These are phyloP conservation scores for Apis dorsata DNA, from an alignment of 1,140 invertebrate species.

Conservation along the genomic window DNA sequence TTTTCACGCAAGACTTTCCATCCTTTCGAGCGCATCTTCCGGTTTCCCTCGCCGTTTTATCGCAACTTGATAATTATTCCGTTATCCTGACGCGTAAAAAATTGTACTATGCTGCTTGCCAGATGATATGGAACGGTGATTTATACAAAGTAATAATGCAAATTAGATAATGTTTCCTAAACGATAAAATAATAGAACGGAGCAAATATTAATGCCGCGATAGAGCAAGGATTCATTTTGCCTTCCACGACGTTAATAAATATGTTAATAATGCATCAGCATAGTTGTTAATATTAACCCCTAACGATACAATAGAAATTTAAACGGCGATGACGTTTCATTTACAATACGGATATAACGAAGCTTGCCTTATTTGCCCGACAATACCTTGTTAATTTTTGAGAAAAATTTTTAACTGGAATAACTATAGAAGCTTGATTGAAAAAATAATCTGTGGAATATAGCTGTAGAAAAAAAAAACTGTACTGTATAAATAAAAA, in stretches of 20 bases:
- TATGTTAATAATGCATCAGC: conserved; percentile 1
- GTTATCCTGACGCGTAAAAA: background rate
- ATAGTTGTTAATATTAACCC: conserved; percentile 9
- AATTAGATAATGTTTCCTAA: conserved; percentile 35
- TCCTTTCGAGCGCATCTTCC: too few species aligned
- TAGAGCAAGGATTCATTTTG: conserved; percentile 18
- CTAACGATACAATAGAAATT: background rate
- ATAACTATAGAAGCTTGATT: too few species aligned
- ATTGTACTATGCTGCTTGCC: background rate
- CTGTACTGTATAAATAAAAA: too few species aligned
- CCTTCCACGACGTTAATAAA: conserved; percentile 27
- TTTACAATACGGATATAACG: background rate
- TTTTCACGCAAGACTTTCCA: too few species aligned
- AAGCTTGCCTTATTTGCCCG: background rate
- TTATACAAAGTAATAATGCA: conserved; percentile 14
- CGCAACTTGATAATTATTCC: background rate
- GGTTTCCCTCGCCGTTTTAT: too few species aligned
- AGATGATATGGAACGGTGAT: background rate
- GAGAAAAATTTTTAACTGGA: too few species aligned
- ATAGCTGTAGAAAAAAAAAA: too few species aligned
- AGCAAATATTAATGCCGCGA: background rate
- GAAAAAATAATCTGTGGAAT: too few species aligned
- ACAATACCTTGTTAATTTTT: background rate
- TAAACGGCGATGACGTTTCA: conserved; percentile 7
- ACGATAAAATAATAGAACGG: conserved; percentile 18